These are phyloP conservation scores for Calliopum simillimum DNA, from an alignment of 2,888 invertebrate species.

Conservation along the genomic window DNA sequence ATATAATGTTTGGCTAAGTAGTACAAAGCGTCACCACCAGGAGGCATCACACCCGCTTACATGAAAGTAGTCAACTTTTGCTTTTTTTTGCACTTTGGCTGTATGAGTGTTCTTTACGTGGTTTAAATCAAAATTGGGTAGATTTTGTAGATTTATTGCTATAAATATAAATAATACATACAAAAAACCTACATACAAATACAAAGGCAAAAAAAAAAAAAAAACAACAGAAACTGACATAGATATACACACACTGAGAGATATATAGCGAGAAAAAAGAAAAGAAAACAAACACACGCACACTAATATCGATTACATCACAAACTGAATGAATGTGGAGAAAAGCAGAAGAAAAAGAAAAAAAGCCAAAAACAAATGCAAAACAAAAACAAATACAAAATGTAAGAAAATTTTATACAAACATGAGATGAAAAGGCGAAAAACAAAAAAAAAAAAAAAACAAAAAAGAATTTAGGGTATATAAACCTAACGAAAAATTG, in stretches of 20 bases:
- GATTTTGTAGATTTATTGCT: slow-evolving; percentile 32
- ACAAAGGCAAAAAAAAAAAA: background rate
- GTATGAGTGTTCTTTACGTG: background rate
- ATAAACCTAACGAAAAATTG: no score
- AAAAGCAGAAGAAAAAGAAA: background rate
- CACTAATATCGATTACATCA: slow-evolving; percentile 36
- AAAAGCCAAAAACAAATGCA: slow-evolving; percentile 1
- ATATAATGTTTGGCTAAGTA: slow-evolving; percentile 14
- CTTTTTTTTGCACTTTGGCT: background rate
- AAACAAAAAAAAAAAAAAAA: slow-evolving; percentile 24
- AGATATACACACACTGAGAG: background rate
- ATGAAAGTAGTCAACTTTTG: background rate
- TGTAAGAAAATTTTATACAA: slow-evolving; percentile 8
- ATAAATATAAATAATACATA: slow-evolving; percentile 27
- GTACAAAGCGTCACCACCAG: slow-evolving; percentile 6
- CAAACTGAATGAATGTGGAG: slow-evolving; percentile 6
- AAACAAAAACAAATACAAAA: background rate
- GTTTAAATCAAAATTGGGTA: slow-evolving; percentile 30
- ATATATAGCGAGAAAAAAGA: background rate
- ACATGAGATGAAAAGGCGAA: slow-evolving; percentile 11
- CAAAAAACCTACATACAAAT: slow-evolving; percentile 6
- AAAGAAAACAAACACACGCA: background rate
- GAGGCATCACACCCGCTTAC: background rate
- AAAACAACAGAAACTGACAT: no score
- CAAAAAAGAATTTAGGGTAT: background rate